phyloP scores from a whole-genome alignment of 2,113 vertebrate species.

The Hydropotes inermis region DNA sequence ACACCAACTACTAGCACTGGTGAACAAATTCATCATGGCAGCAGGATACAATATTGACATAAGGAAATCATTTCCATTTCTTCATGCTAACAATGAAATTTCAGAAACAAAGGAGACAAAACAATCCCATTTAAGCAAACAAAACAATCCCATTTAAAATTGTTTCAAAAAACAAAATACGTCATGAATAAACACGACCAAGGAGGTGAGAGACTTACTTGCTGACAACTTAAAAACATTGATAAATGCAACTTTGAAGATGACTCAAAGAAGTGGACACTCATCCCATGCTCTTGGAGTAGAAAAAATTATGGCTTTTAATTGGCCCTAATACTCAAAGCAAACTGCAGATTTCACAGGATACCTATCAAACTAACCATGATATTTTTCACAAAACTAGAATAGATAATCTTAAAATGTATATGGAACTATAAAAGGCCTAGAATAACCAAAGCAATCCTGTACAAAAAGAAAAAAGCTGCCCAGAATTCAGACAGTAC shows the following conservation, averaged over 20 bases:
- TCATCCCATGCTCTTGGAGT: background rate
- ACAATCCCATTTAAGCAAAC: background rate
- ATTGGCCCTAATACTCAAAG: background rate
- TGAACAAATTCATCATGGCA: background rate
- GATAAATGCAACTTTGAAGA: background rate
- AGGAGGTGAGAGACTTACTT: background rate
- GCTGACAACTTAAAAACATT: background rate
- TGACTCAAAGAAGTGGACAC: background rate
- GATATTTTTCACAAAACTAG: background rate
- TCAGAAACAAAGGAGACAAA: background rate
- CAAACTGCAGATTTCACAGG: background rate
- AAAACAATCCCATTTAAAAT: background rate
- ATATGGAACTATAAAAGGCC: background rate
- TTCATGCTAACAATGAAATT: background rate
- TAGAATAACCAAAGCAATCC: background rate
- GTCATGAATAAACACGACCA: background rate
- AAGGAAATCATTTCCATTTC: background rate
- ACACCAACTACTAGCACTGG: background rate
- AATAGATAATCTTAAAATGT: background rate
- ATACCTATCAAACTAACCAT: background rate
- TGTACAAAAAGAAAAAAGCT: background rate
- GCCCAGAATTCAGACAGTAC: background rate
- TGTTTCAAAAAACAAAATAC: background rate
- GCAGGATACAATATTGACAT: background rate
- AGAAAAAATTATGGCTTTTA: background rate